Base-by-base conservation (phyloP, 2,113 vertebrate genomes). In the Picathartes gymnocephalus region DNA sequence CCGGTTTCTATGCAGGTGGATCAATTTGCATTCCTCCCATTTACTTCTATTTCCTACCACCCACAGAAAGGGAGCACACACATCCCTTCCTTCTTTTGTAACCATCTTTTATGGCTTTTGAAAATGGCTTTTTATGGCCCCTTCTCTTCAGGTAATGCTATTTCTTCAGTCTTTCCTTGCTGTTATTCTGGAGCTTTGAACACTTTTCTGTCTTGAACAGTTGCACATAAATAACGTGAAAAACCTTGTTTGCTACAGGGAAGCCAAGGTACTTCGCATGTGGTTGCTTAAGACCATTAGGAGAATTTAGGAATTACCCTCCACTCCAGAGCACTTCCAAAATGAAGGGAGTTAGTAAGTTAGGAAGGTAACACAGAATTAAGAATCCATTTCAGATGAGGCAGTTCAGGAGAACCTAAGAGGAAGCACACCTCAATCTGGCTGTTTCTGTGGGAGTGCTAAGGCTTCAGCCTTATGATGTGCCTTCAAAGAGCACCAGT, bases 151-250 rank as follows among this genome's bases (percentile, higher is more conserved):
- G n/a, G 13, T 23, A 91, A 48, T 9, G 5, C 24, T 56, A 5
- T 44, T 74, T 86, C n/a, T 76, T 82, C 62, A 39, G 0, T 27
- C 23, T 54, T 76, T 58, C 53, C 30, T n/a, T 51, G 23, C 12
- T 7, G 1, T 44, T 61, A 37, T 30, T 74, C 51, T 10, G 16
- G 31, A 74, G n/a, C 51, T 92, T 54, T 61, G 31, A 89, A 48
- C 22, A 37, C 11, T 37, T 27, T 58, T 35, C 30, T 37, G 14
- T 33, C 60, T 56, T 58, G 24, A 81, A 33, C 13, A 54, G 35
- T 45, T 47, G 33, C 31, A 40, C 4, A 37, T n/a, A 65, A 3
- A 10, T 27, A 44, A 77, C 0, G 0, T 12, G 9, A 18, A 54
- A 45, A 73, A 23, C 37, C 51, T 68, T 24, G 2, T 64, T 90